Percentiles rank a stretch among this genome's conserved stretches.
phyloP scores from a whole-genome alignment of 1,140 invertebrate species.

The Euura saliciscinereae region DNA sequence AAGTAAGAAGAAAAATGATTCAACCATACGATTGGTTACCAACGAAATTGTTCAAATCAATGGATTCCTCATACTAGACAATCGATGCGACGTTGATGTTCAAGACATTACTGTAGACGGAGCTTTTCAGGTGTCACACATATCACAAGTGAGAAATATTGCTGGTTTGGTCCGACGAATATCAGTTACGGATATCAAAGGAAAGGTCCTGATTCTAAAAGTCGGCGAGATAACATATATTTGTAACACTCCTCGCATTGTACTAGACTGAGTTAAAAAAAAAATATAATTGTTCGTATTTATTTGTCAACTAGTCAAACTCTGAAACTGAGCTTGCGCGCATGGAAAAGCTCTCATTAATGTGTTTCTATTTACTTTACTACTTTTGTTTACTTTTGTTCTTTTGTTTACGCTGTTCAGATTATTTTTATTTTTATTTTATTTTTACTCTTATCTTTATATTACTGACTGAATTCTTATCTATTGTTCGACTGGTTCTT shows the following conservation, averaged over 20 bases:
- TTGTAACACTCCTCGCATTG: not conserved
- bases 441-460: no score
- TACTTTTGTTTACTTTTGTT: no score
- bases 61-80: not conserved
- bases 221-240: not conserved
- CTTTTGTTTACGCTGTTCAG: no score
- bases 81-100: not conserved
- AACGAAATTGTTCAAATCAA: slow-evolving; percentile 1
- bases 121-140: not conserved
- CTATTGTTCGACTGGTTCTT: no score
- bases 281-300: no score
- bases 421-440: no score
- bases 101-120: not conserved
- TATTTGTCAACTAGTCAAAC: no score
- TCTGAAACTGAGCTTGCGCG: no score
- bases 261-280: no score
- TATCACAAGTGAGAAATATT: not conserved
- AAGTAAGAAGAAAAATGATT: not conserved
- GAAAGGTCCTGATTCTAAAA: not conserved
- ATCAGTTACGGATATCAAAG: not conserved
- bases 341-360: no score
- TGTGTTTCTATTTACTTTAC: no score
- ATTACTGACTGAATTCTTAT: no score
- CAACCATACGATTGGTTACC: not conserved
- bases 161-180: not conserved